Evolutionary conservation across 2,888 invertebrate genomes (phyloP).

Genomic region (Hyalella azteca): DNA sequence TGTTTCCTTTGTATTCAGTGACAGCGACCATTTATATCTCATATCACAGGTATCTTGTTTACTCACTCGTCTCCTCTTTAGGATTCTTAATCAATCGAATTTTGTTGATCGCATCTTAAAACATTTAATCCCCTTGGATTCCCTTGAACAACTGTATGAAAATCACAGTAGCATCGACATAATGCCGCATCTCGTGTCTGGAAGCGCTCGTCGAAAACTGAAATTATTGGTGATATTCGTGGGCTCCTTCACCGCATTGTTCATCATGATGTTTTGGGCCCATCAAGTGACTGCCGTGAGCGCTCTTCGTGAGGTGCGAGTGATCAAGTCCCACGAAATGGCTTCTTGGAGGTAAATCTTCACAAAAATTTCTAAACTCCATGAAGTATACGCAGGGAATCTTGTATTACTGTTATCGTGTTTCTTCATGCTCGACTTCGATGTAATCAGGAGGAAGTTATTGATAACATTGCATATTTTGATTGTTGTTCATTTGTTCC

Average conservation of each 20-base stretch:
- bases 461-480: neutral
- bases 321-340: neutral
- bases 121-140: too few relatives aligned
- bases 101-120: too few relatives aligned
- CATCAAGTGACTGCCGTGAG: neutral
- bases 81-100: too few relatives aligned
- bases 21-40: too few relatives aligned
- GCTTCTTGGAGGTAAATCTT: neutral
- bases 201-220: neutral
- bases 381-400: neutral
- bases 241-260: neutral
- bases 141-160: too few relatives aligned
- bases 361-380: neutral
- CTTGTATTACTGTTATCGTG: neutral
- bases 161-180: too few relatives aligned
- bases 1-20: too few relatives aligned
- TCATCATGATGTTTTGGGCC: neutral
- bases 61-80: too few relatives aligned
- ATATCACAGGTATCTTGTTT: too few relatives aligned
- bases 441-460: neutral
- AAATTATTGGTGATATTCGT: neutral
- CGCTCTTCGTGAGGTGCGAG: neutral
- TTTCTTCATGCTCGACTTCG: neutral
- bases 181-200: neutral
- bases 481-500: neutral